Base-by-base conservation (phyloP, 2,797 vertebrate species). In the Tenualosa thibaudeaui region DNA sequence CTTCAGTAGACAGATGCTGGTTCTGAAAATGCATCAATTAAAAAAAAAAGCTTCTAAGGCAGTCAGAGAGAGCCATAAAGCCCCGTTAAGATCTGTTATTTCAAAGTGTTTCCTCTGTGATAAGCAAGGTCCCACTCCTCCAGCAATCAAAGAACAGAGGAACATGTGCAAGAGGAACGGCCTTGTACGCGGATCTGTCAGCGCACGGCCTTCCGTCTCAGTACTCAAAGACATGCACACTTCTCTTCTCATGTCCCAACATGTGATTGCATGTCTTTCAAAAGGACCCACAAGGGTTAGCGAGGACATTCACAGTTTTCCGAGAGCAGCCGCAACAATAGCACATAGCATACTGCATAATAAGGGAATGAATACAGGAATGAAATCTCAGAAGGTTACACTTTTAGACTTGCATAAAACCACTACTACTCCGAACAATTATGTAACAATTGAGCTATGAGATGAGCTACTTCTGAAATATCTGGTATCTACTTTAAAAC, bases 211-310 rank as follows among this genome's bases (percentile, higher is more conserved):
- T 37, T 75, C 68, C 8, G 3, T 75, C 37, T 75, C 68, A 17
- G 3, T 37, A 13, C 68, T 75, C 68, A 75, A 75, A 75, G 68
- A 75, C 68, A 37, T 40, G 68, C 68, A 15, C 31, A 46, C 17
- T 43, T 78, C 71, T 43, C 17, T 1, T 40, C 71, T 78, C 71
- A 78, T 78, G 71, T 78, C 40, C 37, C 71, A 78, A 43, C 71
- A 78, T 78, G 71, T 78, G 40, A 78, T 46, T 8, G 40, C 71
- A 2, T 31, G 15, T 37, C 68, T 65, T 24, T 65, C 9, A 56
- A 65, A 26, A 71, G 10, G 68, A 26, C 26, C 26, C 31, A 71
- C 65, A 71, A 37, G 24, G 12, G 26, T 68, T 26, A 37, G 62
- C 7, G 31, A 17, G 13, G 68, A 13, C 37, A 40, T 17, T 68